Evolutionary conservation across 2,797 vertebrate genomes (phyloP).

Genomic region (Acanthornis magna): DNA sequence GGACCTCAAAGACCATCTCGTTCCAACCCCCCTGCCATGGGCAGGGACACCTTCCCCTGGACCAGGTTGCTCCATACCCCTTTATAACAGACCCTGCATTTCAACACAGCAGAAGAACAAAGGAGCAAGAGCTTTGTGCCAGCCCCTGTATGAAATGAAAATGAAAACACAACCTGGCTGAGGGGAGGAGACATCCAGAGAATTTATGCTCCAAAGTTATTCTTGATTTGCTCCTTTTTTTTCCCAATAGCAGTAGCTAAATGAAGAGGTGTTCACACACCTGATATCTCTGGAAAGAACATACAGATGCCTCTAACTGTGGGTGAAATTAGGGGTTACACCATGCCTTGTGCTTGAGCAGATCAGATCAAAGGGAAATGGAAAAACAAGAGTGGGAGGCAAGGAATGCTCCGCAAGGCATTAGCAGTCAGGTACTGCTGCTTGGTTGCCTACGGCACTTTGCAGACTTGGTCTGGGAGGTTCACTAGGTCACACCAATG

Average conservation of each 20-base stretch:
- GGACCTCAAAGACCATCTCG: background rate
- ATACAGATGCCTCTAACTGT: background rate
- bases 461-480: background rate
- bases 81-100: background rate
- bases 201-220: background rate
- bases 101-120: background rate
- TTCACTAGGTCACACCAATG: background rate
- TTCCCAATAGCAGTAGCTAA: background rate
- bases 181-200: background rate
- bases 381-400: background rate
- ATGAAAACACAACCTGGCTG: background rate
- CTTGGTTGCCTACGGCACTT: background rate
- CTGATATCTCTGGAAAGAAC: background rate
- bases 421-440: background rate
- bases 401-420: accelerated
- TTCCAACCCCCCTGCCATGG: background rate
- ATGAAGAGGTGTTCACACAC: background rate
- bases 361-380: background rate
- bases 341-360: background rate
- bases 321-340: background rate
- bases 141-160: background rate
- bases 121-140: background rate
- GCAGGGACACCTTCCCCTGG: background rate
- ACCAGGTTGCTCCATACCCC: background rate
- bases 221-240: background rate